Conservation (phyloP, 2,797 vertebrate genomes). For the Galaxias olidus region DNA sequence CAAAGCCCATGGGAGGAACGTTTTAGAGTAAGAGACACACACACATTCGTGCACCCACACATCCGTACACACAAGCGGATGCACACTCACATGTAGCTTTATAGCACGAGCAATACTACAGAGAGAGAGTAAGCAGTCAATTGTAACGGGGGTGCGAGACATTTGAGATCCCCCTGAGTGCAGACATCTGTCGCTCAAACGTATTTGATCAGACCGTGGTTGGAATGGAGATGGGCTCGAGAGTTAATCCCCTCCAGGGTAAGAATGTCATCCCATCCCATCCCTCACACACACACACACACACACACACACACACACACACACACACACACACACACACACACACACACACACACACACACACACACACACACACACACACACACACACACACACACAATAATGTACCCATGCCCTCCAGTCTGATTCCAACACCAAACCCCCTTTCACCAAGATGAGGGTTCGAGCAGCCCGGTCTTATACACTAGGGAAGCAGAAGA, state of each 20-base stretch:
- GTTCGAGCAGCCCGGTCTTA: slow-evolving; percentile 25
- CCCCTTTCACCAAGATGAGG: slow-evolving; percentile 46
- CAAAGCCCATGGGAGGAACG: slow-evolving; percentile 95
- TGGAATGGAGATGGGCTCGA: slow-evolving; percentile 66
- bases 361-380: slow-evolving; percentile 32
- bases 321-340: slow-evolving; percentile 9
- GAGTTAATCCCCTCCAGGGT: slow-evolving; percentile 53
- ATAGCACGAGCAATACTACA: no score
- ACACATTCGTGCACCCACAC: neutral
- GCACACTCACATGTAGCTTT: no score
- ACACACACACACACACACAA: slow-evolving; percentile 1
- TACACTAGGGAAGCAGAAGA: slow-evolving; percentile 33
- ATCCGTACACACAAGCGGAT: no score
- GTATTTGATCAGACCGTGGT: slow-evolving; percentile 69
- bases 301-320: slow-evolving; percentile 31
- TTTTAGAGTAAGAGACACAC: slow-evolving; percentile 83
- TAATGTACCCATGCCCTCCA: neutral
- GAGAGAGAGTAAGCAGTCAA: neutral
- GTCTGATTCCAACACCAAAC: slow-evolving; percentile 46
- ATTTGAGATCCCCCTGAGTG: slow-evolving; percentile 57
- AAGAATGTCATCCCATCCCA: slow-evolving; percentile 61
- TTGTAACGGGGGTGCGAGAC: slow-evolving; percentile 21
- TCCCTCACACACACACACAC: slow-evolving; percentile 10
- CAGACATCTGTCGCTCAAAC: slow-evolving; percentile 68
- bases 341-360: slow-evolving; percentile 8